Evolutionary conservation across 2,888 invertebrate genomes (phyloP).

Genomic region (Merodon equestris): DNA sequence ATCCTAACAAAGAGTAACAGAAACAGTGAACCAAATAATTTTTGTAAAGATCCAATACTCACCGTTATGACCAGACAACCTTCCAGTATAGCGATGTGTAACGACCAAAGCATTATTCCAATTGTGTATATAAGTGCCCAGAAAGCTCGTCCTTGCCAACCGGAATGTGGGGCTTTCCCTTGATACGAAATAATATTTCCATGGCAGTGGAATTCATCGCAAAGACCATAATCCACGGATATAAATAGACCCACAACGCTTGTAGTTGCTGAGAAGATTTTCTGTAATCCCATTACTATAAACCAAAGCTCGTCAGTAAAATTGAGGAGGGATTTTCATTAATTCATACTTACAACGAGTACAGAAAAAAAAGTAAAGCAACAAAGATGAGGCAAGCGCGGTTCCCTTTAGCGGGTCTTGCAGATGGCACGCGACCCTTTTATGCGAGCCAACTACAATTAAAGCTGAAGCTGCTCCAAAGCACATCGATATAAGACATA

Average conservation of each 20-base stretch:
- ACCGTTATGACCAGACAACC: constrained; percentile 70
- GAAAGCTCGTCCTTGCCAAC: constrained; percentile 80
- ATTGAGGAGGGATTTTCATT: too few relatives aligned
- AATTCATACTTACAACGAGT: constrained; percentile 80
- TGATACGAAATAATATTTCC: constrained; percentile 78
- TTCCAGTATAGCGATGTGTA: constrained; percentile 75
- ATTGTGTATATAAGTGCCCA: constrained; percentile 82
- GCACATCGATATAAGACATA: constrained; percentile 69
- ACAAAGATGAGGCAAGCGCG: constrained; percentile 80
- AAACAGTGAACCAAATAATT: too few relatives aligned
- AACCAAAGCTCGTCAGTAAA: too few relatives aligned
- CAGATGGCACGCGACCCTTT: constrained; percentile 81
- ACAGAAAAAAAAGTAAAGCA: constrained; percentile 82
- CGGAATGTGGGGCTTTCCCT: constrained; percentile 71
- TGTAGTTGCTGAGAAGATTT: constrained; percentile 82
- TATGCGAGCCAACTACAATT: constrained; percentile 70
- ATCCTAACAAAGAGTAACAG: constrained; percentile 23
- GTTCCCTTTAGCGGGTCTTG: constrained; percentile 83
- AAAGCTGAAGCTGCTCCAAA: constrained; percentile 71
- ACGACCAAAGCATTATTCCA: constrained; percentile 80
- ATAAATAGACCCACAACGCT: constrained; percentile 82
- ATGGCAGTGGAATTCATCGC: constrained; percentile 82
- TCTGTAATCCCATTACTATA: constrained; percentile 81
- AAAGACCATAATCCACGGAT: constrained; percentile 82
- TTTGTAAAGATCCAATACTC: neutral